Evolutionary conservation across 2,797 vertebrate species (phyloP), one percentile per base, ranked within the genome.

Genomic region (Poliocrania exsul): DNA sequence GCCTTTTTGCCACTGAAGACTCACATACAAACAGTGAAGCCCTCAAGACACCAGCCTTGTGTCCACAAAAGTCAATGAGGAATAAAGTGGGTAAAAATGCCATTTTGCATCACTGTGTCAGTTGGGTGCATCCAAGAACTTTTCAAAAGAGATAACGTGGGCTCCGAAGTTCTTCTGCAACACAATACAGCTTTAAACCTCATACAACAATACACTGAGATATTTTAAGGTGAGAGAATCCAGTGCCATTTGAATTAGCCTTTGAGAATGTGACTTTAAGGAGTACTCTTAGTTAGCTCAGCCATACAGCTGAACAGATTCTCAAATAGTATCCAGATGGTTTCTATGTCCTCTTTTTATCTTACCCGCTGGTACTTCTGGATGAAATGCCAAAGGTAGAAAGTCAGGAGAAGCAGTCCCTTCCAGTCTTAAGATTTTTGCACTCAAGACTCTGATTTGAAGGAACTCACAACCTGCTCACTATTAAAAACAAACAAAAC

Each of bases 401-500:
- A 61, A 88, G 44, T 73, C 85, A 91, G 62, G 79, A 78, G 37
- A 88, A 78, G 51, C 24, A 81, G 38, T 24, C 49, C 51, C 58
- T 88, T 86, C 35, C 56, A 69, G 47, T 38, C 38, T 60, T 29
- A 83, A 75, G 38, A 90, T 61, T 72, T 44, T 72, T 25, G 33
- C 91, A 62, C 35, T 81, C 82, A 46, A 58, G 28, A 44, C 11
- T 40, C 51, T 23, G 50, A 78, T 69, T 83, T 53, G 46, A 91
- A 92, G 73, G 83, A 56, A 66, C 31, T 17, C 2, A 1, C 38
- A 95, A 72, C 31, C 51, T 14, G 13, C 58, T 92, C 54, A n/a
- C 35, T 90, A 73, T 54, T 75, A 66, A 71, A 87, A 85, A 18
- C 33, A 89, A 92, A 61, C n/a, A 86, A 88, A 95, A 69, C 11